Conservation (phyloP, 1,140 invertebrate species). For the Dreissena rostriformis region DNA sequence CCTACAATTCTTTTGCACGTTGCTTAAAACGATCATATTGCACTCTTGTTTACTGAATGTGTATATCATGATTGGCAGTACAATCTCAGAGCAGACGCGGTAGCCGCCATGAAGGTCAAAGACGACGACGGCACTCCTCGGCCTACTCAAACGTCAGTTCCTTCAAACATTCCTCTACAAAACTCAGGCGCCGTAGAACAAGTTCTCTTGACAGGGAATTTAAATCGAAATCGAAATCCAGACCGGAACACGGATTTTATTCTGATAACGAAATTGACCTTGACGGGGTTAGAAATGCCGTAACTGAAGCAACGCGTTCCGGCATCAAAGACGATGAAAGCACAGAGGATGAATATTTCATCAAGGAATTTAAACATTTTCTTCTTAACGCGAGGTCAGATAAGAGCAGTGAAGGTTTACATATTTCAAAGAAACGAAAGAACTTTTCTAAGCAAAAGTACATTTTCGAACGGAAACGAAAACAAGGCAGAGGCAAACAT, state of each 20-base stretch:
- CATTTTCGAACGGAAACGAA: constrained; percentile 53
- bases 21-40: too few relatives aligned
- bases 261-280: constrained; percentile 43
- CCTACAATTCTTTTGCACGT: too few relatives aligned
- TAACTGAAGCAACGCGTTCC: not conserved
- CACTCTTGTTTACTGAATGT: too few relatives aligned
- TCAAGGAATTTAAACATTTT: constrained; percentile 43
- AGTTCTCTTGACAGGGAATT: constrained; percentile 48
- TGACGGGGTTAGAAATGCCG: not conserved
- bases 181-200: constrained; percentile 33
- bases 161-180: not conserved
- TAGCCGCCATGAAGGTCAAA: too few relatives aligned
- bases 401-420: constrained; percentile 10
- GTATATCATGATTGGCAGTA: too few relatives aligned
- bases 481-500: constrained; percentile 3
- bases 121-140: too few relatives aligned
- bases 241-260: constrained; percentile 11
- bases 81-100: too few relatives aligned
- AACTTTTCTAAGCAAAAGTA: constrained; percentile 53
- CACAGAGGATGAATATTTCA: constrained; percentile 53
- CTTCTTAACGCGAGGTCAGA: constrained; percentile 5
- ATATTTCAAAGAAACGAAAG: constrained; percentile 36
- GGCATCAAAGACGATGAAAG: constrained; percentile 45
- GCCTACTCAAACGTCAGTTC: too few relatives aligned
- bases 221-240: constrained; percentile 21